phyloP scores from a whole-genome alignment of 2,797 vertebrate genomes.

The Potorous gilbertii region DNA sequence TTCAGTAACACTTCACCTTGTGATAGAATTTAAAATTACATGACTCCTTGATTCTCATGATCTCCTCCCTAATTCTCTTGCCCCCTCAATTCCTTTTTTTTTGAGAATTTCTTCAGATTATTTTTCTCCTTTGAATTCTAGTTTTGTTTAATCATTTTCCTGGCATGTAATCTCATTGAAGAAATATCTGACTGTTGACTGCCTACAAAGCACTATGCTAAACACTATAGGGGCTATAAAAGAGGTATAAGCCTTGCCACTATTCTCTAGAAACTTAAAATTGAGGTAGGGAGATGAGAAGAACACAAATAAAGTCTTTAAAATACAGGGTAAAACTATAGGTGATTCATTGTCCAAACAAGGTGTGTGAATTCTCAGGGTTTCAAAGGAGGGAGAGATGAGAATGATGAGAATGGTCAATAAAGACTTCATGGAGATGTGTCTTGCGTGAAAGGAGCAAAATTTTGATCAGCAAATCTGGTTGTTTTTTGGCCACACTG shows the following conservation, averaged over 20 bases:
- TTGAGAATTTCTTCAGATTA: background rate
- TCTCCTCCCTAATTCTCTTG: background rate
- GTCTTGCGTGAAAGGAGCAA: background rate
- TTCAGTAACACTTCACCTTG: background rate
- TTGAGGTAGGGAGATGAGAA: background rate
- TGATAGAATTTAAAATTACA: background rate
- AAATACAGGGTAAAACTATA: background rate
- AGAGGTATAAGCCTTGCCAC: background rate
- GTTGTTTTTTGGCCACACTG: background rate
- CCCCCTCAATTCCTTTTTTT: background rate
- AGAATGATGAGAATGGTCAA: background rate
- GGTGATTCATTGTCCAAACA: background rate
- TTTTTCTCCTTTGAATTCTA: background rate
- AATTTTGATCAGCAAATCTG: background rate
- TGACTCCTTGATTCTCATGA: constrained; percentile 1
- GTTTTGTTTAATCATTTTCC: constrained; percentile 56
- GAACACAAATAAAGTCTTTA: background rate
- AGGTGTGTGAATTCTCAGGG: background rate
- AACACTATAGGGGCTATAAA: background rate
- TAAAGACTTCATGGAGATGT: background rate
- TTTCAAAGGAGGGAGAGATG: background rate
- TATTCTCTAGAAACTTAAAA: background rate
- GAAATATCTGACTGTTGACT: background rate
- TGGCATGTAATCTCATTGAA: background rate
- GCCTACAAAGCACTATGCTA: background rate